These are phyloP conservation scores for Acrocephalus scirpaceus DNA, from an alignment of 2,797 vertebrate species.

Conservation along the genomic window DNA sequence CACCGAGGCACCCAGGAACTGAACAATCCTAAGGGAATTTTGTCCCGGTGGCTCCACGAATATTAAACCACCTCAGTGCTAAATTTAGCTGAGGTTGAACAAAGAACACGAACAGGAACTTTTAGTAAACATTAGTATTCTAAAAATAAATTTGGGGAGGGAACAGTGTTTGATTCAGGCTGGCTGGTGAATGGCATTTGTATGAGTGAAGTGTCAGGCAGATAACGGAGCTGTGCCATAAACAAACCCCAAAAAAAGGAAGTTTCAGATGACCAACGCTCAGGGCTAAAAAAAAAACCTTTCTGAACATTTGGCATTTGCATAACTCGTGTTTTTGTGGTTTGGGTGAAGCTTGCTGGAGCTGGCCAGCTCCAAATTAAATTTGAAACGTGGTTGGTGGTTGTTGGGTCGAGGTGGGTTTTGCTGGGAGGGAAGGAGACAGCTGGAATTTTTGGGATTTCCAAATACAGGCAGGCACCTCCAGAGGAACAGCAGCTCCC, in stretches of 20 bases:
- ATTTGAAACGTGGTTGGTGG: neutral
- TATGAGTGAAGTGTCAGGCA: neutral
- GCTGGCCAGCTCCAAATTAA: neutral
- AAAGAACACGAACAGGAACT: neutral
- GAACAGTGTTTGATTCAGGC: neutral
- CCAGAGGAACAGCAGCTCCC: neutral
- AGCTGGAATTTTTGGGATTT: neutral
- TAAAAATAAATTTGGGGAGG: neutral
- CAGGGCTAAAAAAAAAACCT: neutral
- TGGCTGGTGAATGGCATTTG: neutral
- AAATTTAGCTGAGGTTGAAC: neutral
- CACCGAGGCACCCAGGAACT: neutral
- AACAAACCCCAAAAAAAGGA: conserved; percentile 32
- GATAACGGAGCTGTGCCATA: neutral
- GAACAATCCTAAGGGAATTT: neutral
- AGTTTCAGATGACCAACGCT: neutral
- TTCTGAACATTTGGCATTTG: neutral
- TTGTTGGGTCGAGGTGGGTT: neutral
- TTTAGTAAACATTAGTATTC: neutral
- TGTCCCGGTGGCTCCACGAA: neutral
- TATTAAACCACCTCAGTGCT: neutral
- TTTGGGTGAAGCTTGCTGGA: neutral
- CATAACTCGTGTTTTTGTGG: rapidly evolving
- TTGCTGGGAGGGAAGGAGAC: neutral
- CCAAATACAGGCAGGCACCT: neutral